Evolutionary conservation across 2,888 invertebrate genomes (phyloP).

Genomic region (Dynastes hyllus): DNA sequence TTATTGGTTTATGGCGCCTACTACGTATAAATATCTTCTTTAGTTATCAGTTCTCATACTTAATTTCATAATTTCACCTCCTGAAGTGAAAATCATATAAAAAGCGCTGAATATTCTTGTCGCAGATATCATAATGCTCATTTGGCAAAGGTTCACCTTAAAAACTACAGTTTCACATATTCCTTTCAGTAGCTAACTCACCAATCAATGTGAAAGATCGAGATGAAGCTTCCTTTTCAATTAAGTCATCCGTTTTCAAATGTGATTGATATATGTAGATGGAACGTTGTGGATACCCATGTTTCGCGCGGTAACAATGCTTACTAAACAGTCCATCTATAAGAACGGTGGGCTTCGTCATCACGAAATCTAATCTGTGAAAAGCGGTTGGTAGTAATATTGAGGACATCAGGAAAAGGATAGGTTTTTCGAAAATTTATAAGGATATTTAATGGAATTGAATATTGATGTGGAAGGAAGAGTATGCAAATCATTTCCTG

Average conservation of each 20-base stretch:
- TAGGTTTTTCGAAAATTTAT: constrained; percentile 40
- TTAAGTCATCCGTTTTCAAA: not conserved
- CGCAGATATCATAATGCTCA: too few species aligned
- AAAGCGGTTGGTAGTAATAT: constrained; percentile 25
- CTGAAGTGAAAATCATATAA: too few species aligned
- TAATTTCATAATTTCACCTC: too few species aligned
- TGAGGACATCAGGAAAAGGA: constrained; percentile 25
- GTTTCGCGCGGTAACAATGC: constrained; percentile 8
- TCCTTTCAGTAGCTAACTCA: too few species aligned
- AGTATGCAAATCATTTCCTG: constrained; percentile 42
- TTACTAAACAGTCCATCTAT: constrained; percentile 15
- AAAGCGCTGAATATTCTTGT: too few species aligned
- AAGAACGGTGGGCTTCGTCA: constrained; percentile 1
- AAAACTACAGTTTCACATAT: too few species aligned
- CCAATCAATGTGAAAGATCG: too few species aligned
- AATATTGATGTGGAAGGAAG: constrained; percentile 42
- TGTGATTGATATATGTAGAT: not conserved
- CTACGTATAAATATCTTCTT: too few species aligned
- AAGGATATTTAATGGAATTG: constrained; percentile 44
- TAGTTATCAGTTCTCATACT: too few species aligned
- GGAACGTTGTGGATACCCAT: not conserved
- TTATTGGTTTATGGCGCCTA: too few species aligned
- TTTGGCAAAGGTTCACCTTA: too few species aligned
- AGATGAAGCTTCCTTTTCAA: not conserved
- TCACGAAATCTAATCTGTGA: constrained; percentile 27